Percentiles rank a stretch among this genome's conserved stretches.
Conservation (phyloP, 1,140 invertebrate genomes). For the Drosophila orena region DNA sequence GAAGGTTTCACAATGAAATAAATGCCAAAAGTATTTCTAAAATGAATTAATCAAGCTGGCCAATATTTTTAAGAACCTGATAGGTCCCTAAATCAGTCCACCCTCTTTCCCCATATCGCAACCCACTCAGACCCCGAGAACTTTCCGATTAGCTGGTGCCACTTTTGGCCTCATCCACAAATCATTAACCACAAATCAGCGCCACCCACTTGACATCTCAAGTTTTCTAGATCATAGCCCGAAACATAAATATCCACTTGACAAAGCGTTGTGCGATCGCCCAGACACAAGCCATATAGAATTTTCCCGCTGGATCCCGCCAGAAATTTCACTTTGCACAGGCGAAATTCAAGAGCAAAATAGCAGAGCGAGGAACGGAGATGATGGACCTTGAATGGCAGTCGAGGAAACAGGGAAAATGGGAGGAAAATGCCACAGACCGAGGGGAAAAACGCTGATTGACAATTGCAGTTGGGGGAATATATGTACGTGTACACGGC, state of each 20-base stretch:
- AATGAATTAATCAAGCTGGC: background rate
- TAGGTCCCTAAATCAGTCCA: slow-evolving; percentile 12
- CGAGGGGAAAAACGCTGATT: slow-evolving; percentile 58
- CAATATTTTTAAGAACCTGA: slow-evolving; percentile 18
- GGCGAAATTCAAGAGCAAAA: slow-evolving; percentile 63
- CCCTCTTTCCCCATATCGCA: background rate
- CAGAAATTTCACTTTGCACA: slow-evolving; percentile 35
- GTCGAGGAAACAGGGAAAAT: slow-evolving; percentile 11
- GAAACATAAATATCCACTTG: slow-evolving; percentile 63
- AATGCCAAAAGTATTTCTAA: background rate
- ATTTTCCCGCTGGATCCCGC: background rate
- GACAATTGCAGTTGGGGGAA: slow-evolving; percentile 69
- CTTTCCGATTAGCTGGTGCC: slow-evolving; percentile 44
- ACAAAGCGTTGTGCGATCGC: slow-evolving; percentile 40
- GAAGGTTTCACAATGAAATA: background rate
- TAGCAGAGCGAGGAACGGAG: slow-evolving; percentile 14
- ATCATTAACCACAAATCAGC: slow-evolving; percentile 19
- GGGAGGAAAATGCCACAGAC: slow-evolving; percentile 33
- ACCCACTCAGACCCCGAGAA: slow-evolving; percentile 27
- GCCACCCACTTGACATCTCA: slow-evolving; percentile 51
- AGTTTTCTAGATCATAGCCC: slow-evolving; percentile 36
- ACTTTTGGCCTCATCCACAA: slow-evolving; percentile 14
- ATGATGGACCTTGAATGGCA: slow-evolving; percentile 56
- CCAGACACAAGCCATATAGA: slow-evolving; percentile 10
- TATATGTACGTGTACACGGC: slow-evolving; percentile 33